phyloP scores from a whole-genome alignment of 2,113 vertebrate genomes.

The Sterrhoptilus dennistouni region DNA sequence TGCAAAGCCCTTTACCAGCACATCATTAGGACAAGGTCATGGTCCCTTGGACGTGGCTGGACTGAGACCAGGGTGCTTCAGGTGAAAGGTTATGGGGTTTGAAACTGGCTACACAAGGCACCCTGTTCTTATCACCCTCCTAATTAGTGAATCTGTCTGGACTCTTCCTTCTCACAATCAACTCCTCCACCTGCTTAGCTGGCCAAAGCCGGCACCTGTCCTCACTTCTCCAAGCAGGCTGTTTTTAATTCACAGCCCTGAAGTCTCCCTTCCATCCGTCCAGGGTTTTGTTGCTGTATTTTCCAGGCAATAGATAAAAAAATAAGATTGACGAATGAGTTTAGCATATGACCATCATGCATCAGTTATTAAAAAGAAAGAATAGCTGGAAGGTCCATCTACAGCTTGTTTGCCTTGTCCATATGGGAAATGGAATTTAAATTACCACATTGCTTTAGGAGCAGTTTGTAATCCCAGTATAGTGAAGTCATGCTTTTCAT shows the following conservation, averaged over 20 bases:
- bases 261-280: not conserved
- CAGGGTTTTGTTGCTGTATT: not conserved
- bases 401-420: not conserved
- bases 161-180: not conserved
- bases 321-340: constrained; percentile 15
- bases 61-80: not conserved
- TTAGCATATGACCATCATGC: constrained; percentile 27
- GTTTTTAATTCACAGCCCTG: not conserved
- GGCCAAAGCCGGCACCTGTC: constrained; percentile 22
- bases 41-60: not conserved
- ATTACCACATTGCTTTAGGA: not conserved
- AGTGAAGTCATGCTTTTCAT: not conserved
- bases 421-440: constrained; percentile 51
- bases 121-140: not conserved
- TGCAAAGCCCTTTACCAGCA: constrained; percentile 42
- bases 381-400: constrained; percentile 26
- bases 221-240: not conserved
- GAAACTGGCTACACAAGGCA: not conserved
- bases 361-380: not conserved
- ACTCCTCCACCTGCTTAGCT: not conserved
- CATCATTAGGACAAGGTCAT: constrained; percentile 21
- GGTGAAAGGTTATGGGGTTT: constrained; percentile 2
- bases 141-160: not conserved
- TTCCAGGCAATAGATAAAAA: constrained; percentile 30
- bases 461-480: not conserved